phyloP scores from a whole-genome alignment of 2,888 invertebrate genomes.

The Sturmia bella region DNA sequence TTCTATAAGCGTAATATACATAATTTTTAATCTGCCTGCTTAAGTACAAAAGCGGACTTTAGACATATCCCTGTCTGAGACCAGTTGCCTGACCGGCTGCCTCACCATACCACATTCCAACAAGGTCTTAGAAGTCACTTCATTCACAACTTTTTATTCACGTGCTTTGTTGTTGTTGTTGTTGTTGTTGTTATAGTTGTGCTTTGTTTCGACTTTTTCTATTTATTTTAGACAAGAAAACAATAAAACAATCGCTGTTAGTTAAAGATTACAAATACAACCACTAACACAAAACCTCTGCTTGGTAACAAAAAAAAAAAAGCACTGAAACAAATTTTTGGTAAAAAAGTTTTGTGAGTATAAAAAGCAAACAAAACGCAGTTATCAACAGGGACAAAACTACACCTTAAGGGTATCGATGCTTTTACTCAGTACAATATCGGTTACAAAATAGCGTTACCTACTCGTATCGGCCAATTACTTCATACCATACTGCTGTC shows the following conservation, averaged over 20 bases:
- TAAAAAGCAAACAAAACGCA: neutral
- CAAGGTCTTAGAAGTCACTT: conserved; percentile 78
- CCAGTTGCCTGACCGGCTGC: conserved; percentile 78
- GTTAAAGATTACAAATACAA: conserved; percentile 5
- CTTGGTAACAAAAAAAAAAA: neutral
- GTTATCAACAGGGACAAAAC: neutral
- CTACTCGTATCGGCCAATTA: too few relatives aligned
- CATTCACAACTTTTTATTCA: conserved; percentile 80
- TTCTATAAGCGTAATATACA: neutral
- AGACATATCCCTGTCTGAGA: conserved; percentile 68
- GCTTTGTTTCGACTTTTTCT: conserved; percentile 1
- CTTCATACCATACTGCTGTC: too few relatives aligned
- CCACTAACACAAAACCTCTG: neutral
- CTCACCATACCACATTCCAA: conserved; percentile 79
- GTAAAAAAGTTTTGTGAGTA: too few relatives aligned
- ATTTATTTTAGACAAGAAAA: neutral
- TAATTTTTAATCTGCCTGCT: conserved; percentile 29
- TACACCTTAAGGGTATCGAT: too few relatives aligned
- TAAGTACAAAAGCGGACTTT: conserved; percentile 44
- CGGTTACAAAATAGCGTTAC: too few relatives aligned
- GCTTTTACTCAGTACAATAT: too few relatives aligned
- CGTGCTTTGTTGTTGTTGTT: conserved; percentile 53
- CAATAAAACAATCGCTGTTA: neutral
- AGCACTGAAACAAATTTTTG: neutral
- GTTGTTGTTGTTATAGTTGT: conserved; percentile 9